Evolutionary conservation across 2,888 invertebrate genomes (phyloP).

Genomic region (Sphecodes monilicornis): DNA sequence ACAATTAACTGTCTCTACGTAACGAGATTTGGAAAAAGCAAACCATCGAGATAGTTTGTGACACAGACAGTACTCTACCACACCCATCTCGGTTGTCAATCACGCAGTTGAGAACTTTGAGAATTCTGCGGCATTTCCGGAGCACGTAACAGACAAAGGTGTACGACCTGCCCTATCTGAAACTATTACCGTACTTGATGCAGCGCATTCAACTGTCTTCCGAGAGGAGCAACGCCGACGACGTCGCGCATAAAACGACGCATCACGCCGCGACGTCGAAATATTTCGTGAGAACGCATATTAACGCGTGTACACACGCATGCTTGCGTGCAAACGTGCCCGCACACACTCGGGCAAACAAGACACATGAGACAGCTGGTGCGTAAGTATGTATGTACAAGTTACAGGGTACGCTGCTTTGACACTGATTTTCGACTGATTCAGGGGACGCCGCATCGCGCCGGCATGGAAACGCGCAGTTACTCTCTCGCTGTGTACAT

Average conservation of each 20-base stretch:
- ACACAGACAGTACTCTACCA: neutral
- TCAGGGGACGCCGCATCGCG: neutral
- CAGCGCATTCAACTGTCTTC: slow-evolving; percentile 8
- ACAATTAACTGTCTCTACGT: neutral
- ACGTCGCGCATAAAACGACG: slow-evolving; percentile 10
- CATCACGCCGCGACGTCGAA: slow-evolving; percentile 8
- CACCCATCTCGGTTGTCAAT: neutral
- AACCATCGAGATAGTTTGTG: neutral
- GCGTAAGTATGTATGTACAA: slow-evolving; percentile 37
- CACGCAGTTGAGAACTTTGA: neutral
- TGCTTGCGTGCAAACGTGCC: slow-evolving; percentile 34
- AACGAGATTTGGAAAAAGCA: neutral
- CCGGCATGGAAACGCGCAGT: neutral
- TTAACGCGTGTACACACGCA: slow-evolving; percentile 21
- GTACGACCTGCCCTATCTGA: neutral
- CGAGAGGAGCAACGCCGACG: neutral
- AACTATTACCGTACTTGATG: slow-evolving; percentile 12
- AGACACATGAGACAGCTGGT: slow-evolving; percentile 35
- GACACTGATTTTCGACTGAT: slow-evolving; percentile 33
- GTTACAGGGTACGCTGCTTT: slow-evolving; percentile 6
- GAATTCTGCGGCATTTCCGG: neutral
- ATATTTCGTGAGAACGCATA: slow-evolving; percentile 20
- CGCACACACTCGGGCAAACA: slow-evolving; percentile 34
- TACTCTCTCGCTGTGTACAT: neutral
- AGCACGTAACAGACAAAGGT: neutral